Conservation (phyloP, 2,888 invertebrate species). For the Drosophila longiperda region DNA sequence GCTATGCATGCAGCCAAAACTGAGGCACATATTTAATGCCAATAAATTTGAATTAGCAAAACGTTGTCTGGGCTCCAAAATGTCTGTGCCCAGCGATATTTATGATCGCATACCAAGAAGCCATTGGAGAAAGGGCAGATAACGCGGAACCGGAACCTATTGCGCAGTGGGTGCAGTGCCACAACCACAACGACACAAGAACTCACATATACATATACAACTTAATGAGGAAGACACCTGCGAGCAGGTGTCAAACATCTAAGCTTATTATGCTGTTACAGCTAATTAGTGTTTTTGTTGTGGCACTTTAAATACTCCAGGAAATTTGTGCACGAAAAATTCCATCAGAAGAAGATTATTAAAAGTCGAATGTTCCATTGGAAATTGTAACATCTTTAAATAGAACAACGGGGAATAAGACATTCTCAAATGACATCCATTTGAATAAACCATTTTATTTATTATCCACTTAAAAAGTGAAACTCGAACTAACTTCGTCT, state of each 20-base stretch:
- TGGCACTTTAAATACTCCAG: constrained; percentile 21
- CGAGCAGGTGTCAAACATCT: constrained; percentile 52
- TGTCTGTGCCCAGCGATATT: constrained; percentile 69
- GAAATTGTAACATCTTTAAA: background rate
- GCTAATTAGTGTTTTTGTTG: constrained; percentile 53
- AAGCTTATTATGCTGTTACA: constrained; percentile 36
- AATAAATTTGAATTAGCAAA: constrained; percentile 78
- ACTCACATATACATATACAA: constrained; percentile 11
- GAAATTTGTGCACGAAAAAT: constrained; percentile 50
- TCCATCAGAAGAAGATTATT: constrained; percentile 35
- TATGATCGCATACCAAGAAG: constrained; percentile 62
- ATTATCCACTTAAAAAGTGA: background rate
- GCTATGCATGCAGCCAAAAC: constrained; percentile 32
- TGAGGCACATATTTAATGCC: constrained; percentile 74
- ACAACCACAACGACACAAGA: background rate
- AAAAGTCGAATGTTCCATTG: constrained; percentile 8
- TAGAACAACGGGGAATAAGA: background rate
- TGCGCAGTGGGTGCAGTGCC: constrained; percentile 4
- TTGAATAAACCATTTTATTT: background rate
- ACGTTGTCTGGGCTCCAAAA: constrained; percentile 49
- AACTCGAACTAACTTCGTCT: background rate
- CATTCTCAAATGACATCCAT: background rate
- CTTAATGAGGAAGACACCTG: constrained; percentile 31
- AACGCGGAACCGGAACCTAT: constrained; percentile 1
- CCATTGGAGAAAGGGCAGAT: background rate